Base-by-base conservation (phyloP, 2,888 invertebrate species). In the Horisme vitalbata region DNA sequence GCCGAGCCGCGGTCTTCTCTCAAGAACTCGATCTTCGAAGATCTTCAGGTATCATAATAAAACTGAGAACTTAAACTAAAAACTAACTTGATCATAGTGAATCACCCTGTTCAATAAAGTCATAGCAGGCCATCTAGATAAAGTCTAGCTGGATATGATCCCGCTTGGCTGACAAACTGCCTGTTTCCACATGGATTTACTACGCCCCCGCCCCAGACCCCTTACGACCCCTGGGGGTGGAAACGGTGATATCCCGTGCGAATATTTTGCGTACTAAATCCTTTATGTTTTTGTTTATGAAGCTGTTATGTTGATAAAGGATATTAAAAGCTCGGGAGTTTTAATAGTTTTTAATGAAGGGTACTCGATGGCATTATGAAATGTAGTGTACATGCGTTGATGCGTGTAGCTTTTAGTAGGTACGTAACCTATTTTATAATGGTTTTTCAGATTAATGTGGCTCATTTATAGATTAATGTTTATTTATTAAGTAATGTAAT, bases 121-220 rank as follows among this genome's bases (percentile, higher is more conserved):
- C 20, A 34, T 41, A 44, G 41, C 52, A 55, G 65, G 63, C 61
- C 63, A 66, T 63, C 62, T 45, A 61, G 68, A 68, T 64, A 61
- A 52, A 41, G 45, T 50, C 48, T 52, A 50, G 47, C 56, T 46
- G 59, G 49, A 49, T 56, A 50, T 58, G 61, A 63, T 59, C 59
- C 54, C 49, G 48, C 49, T 36, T 38, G 31, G 45, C 56, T 62
- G 68, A 66, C 65, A 67, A 64, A 67, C 59, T 58, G 62, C 55
- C 61, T 56, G 61, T 57, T 62, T 61, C 63, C 66, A 47, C 63
- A 46, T 55, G 58, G 61, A 61, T 64, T 61, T 66, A 61, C 63
- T 59, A 51, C 46, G 38, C 33, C 41, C 23, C n/a, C 9, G 2
- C 35, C 28, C n/a, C n/a, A n/a, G n/a, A 18, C 49, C 46, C 49